Evolutionary conservation across 2,797 vertebrate species (phyloP).

Genomic region (Gymnodraco acuticeps): DNA sequence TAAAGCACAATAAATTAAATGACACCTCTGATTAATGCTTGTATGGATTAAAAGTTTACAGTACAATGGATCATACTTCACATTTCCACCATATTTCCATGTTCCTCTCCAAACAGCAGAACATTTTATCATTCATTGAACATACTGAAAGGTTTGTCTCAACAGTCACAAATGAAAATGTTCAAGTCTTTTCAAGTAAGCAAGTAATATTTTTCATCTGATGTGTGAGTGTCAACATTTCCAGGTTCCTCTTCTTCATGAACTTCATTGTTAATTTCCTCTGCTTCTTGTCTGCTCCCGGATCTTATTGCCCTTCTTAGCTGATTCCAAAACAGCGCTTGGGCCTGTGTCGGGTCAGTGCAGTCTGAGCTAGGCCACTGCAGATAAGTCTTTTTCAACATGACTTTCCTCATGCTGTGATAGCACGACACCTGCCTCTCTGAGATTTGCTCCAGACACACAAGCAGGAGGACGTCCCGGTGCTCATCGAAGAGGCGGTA

Average conservation of each 20-base stretch:
- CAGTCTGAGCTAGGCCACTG: conserved; percentile 86
- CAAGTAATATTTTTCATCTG: conserved; percentile 64
- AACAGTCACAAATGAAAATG: not conserved
- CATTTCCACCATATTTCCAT: too few species aligned
- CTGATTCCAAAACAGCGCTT: conserved; percentile 88
- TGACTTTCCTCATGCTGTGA: conserved; percentile 90
- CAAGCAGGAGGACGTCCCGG: conserved; percentile 88
- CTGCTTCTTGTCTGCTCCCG: conserved; percentile 59
- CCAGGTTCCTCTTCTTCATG: conserved; percentile 29
- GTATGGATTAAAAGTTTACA: too few species aligned
- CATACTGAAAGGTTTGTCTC: too few species aligned
- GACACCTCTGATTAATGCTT: too few species aligned
- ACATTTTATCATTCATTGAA: too few species aligned
- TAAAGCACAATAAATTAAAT: too few species aligned
- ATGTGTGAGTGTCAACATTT: conserved; percentile 36
- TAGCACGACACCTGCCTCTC: conserved; percentile 86
- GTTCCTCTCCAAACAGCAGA: too few species aligned
- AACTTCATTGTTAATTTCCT: conserved; percentile 15
- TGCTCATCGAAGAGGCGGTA: conserved; percentile 90
- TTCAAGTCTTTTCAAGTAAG: conserved; percentile 69
- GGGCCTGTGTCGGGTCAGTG: conserved; percentile 77
- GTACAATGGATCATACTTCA: too few species aligned
- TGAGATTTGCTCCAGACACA: conserved; percentile 87
- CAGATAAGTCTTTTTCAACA: conserved; percentile 90
- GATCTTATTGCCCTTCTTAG: conserved; percentile 82